Evolutionary conservation across 1,140 invertebrate species (phyloP), one percentile per base, ranked within the genome.

Genomic region (Coptotermes formosanus): DNA sequence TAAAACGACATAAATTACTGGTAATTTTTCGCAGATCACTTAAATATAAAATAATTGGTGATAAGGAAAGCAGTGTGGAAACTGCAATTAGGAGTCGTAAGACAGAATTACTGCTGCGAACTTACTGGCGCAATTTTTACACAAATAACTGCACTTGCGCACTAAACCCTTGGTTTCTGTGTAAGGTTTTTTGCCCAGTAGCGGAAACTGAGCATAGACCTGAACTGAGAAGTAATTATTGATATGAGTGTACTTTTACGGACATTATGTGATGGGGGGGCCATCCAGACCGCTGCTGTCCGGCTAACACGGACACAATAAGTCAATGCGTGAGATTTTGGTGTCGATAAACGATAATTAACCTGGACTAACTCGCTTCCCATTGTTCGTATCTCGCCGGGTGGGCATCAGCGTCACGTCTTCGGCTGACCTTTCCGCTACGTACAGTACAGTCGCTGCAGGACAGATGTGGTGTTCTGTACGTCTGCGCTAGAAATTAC

Each of bases 341-440:
- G n/a, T 75, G 64, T 30, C n/a, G 64, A 75, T 75, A 75, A 75
- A n/a, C 64, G 64, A 75, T 75, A 75, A 75, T 75, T 75, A 75
- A 30, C 25, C 64, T 75, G 64, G 64, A 75, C 64, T n/a, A 25
- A 30, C 64, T 75, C 64, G n/a, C 64, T 12, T 75, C 64, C 52
- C n/a, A 75, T 75, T 75, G 64, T 75, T 75, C 64, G 19, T 21
- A 23, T 64, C 59, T 64, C 59, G 12, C 21, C 64, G 64, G 25
- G 64, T 30, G 64, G 64, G 25, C 64, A 12, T 75, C 64, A 64
- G 21, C 59, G 19, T 64, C 59, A 75, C 25, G 25, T 75, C 64
- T 30, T n/a, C n/a, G 14, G 25, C 64, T 75, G 25, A 75, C 64
- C 64, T 75, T 16, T 30, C n/a, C 16, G 59, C 8, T 6, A 75